Conservation (phyloP, 2,888 invertebrate species). For the Capitulum mitella region DNA sequence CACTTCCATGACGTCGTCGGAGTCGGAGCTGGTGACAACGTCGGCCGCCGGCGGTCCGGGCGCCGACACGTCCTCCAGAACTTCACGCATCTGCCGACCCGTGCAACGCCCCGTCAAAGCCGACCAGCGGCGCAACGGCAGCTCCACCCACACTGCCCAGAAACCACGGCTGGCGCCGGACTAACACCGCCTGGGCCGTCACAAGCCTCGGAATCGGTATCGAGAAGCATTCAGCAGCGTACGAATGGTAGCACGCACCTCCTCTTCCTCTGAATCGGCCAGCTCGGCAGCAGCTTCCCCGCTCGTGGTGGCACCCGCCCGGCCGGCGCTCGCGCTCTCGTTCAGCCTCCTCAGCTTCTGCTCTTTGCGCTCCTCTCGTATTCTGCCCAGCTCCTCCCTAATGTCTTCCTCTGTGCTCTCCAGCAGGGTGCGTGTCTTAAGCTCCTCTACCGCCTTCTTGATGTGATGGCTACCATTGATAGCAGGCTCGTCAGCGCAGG, state of each 20-base stretch:
- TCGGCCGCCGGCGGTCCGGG: too few species aligned
- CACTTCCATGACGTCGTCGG: not conserved
- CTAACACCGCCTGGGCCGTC: too few species aligned
- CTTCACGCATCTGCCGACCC: not conserved
- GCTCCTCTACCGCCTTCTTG: not conserved
- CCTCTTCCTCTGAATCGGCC: constrained; percentile 18
- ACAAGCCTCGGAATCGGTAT: too few species aligned
- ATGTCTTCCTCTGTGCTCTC: not conserved
- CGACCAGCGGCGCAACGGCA: not conserved
- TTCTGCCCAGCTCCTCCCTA: constrained; percentile 9
- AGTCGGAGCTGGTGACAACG: not conserved
- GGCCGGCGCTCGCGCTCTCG: not conserved
- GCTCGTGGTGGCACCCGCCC: not conserved
- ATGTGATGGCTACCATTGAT: constrained; percentile 1
- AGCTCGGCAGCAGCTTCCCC: not conserved
- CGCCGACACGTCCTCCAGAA: not conserved
- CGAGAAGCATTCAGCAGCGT: too few species aligned
- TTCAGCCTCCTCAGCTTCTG: not conserved
- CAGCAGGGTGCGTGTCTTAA: not conserved
- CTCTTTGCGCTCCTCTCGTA: constrained; percentile 8
- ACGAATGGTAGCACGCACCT: too few species aligned
- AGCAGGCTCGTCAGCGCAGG: too few species aligned
- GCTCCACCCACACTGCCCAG: not conserved
- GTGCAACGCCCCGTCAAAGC: not conserved
- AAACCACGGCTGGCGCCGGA: too few species aligned